Conservation (phyloP, 2,888 invertebrate species). For the Mesorhabditis spiculigera region DNA sequence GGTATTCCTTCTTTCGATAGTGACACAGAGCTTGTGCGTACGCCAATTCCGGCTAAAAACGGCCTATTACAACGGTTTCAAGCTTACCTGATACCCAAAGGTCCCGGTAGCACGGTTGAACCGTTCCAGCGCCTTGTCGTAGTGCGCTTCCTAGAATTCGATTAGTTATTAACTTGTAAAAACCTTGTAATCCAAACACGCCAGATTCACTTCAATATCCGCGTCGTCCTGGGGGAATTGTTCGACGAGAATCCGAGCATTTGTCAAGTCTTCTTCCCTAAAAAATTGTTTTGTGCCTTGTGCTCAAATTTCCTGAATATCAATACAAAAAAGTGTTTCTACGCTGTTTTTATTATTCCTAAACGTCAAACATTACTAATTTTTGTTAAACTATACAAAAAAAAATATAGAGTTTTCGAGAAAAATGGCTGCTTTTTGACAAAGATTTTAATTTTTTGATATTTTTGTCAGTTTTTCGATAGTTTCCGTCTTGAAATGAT, state of each 20-base stretch:
- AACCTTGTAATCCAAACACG: constrained; percentile 85
- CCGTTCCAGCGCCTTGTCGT: constrained; percentile 84
- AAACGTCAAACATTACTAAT: too few relatives aligned
- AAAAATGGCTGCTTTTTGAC: too few relatives aligned
- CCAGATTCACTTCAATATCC: constrained; percentile 89
- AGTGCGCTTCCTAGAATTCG: constrained; percentile 73
- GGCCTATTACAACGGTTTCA: not conserved
- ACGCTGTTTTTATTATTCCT: too few relatives aligned
- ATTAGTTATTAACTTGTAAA: not conserved
- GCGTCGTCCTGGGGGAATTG: constrained; percentile 81
- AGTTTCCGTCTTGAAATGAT: too few relatives aligned
- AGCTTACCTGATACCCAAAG: constrained; percentile 71
- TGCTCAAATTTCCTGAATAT: too few relatives aligned
- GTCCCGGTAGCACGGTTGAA: constrained; percentile 83
- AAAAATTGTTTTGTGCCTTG: not conserved
- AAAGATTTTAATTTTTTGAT: too few relatives aligned
- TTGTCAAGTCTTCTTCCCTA: constrained; percentile 75
- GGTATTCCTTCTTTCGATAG: constrained; percentile 87
- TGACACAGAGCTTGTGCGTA: constrained; percentile 94
- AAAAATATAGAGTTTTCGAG: too few relatives aligned
- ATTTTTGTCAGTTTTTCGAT: too few relatives aligned
- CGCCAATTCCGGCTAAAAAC: constrained; percentile 71
- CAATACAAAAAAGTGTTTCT: too few relatives aligned
- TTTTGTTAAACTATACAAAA: too few relatives aligned
- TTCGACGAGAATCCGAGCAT: constrained; percentile 82